A percentile compares a stretch with the other conserved stretches of the same genome.
These are phyloP conservation scores for Epinephelus fuscoguttatus DNA, from an alignment of 2,113 vertebrate species.

Conservation along the genomic window DNA sequence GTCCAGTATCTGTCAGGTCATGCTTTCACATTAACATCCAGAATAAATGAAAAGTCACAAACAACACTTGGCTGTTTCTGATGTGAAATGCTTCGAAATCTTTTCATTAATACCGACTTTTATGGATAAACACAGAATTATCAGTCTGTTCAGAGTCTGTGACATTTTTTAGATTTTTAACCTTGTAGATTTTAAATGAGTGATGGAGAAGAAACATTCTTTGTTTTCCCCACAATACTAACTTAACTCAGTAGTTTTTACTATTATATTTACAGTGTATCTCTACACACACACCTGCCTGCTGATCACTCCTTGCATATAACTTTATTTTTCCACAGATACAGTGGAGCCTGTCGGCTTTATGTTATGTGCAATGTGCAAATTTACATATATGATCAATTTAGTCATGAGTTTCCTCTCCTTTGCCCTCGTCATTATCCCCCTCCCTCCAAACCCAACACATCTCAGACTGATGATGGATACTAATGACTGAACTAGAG, in stretches of 20 bases:
- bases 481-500: slow-evolving; percentile 46
- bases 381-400: slow-evolving; percentile 36
- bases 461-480: slow-evolving; percentile 43
- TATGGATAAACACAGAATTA: not conserved
- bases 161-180: not conserved
- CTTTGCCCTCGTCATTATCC: slow-evolving; percentile 23
- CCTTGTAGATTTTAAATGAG: not conserved
- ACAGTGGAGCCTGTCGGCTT: not conserved
- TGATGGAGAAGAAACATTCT: not conserved
- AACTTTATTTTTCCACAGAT: not conserved
- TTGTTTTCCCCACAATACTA: too few relatives aligned
- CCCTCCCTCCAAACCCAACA: slow-evolving; percentile 12
- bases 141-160: too few relatives aligned
- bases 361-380: not conserved
- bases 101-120: not conserved
- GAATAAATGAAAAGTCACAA: not conserved
- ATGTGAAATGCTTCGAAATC: not conserved
- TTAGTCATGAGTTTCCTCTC: slow-evolving; percentile 14
- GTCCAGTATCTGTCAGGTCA: too few relatives aligned
- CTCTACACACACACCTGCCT: not conserved
- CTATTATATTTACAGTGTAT: not conserved
- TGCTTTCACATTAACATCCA: not conserved
- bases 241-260: not conserved
- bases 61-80: not conserved
- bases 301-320: not conserved